Evolutionary conservation across 2,888 invertebrate species (phyloP).

Genomic region (Mesorhabditis belari): DNA sequence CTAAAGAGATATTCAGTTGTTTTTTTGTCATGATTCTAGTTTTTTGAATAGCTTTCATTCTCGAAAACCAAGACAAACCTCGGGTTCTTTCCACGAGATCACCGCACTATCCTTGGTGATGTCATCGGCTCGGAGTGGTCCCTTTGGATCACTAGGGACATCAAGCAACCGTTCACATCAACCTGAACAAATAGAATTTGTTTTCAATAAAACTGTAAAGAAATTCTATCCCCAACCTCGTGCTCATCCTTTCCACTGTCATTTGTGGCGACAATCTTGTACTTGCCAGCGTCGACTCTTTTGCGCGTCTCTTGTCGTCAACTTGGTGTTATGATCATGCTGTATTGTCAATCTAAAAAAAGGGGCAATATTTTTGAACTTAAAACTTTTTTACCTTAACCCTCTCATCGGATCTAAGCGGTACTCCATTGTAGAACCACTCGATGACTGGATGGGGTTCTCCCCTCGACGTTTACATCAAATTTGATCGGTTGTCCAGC

Average conservation of each 20-base stretch:
- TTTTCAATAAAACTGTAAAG: no score
- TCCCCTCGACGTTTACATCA: conserved; percentile 82
- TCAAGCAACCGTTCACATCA: conserved; percentile 58
- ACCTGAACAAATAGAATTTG: neutral
- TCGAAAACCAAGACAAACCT: no score
- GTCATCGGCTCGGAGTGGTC: conserved; percentile 75
- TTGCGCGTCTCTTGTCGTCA: conserved; percentile 75
- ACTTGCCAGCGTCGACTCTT: conserved; percentile 63
- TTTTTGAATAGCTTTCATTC: no score
- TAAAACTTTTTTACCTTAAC: no score
- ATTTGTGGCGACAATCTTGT: conserved; percentile 57
- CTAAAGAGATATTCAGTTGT: conserved; percentile 52
- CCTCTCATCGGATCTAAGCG: conserved; percentile 58
- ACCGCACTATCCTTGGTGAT: conserved; percentile 82
- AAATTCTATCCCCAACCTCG: conserved; percentile 56
- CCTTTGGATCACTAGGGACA: conserved; percentile 64
- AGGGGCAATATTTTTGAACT: no score
- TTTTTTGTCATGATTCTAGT: no score
- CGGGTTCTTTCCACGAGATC: conserved; percentile 72
- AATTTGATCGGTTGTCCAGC: conserved; percentile 83
- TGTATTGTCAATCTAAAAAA: conserved; percentile 66
- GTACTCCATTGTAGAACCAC: conserved; percentile 76
- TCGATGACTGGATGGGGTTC: conserved; percentile 81
- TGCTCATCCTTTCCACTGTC: conserved; percentile 57
- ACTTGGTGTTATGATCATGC: conserved; percentile 77